A percentile compares a stretch with the other conserved stretches of the same genome.
These are phyloP conservation scores for Sebastes steindachneri DNA, from an alignment of 2,797 vertebrate genomes.

Conservation along the genomic window DNA sequence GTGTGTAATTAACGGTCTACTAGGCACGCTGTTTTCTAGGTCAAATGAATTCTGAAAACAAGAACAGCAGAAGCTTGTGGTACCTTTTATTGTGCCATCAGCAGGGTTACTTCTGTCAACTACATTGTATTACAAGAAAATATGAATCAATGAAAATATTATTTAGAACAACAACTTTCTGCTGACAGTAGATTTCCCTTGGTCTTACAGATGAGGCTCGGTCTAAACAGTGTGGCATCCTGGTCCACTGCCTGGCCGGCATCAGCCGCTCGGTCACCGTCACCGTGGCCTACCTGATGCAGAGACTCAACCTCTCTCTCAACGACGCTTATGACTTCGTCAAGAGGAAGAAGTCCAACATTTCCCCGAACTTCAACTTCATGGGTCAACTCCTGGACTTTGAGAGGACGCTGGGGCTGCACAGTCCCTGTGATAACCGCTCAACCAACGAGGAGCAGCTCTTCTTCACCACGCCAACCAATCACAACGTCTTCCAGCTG, in stretches of 20 bases:
- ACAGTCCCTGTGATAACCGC: conserved; percentile 93
- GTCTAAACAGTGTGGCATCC: conserved; percentile 91
- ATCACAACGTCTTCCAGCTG: conserved; percentile 96
- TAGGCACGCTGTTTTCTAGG: not conserved
- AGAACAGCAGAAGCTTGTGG: not conserved
- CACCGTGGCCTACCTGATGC: conserved; percentile 97
- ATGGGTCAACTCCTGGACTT: conserved; percentile 98
- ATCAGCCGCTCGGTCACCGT: conserved; percentile 97
- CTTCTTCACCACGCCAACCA: conserved; percentile 92
- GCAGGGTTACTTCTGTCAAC: not conserved
- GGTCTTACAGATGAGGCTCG: conserved; percentile 90
- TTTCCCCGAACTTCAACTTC: conserved; percentile 98
- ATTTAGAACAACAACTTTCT: not conserved
- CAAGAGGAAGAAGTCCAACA: conserved; percentile 98
- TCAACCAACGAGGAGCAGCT: conserved; percentile 78
- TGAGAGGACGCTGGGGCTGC: conserved; percentile 93
- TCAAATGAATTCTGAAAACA: not conserved
- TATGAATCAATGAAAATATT: not conserved
- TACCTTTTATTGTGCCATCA: not conserved
- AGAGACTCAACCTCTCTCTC: conserved; percentile 94
- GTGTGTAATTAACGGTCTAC: not conserved
- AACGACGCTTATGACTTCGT: conserved; percentile 97
- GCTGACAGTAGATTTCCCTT: conserved; percentile 29
- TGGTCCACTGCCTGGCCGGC: conserved; percentile 95
- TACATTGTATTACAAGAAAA: not conserved